Base-by-base conservation (phyloP, 2,888 invertebrate species). In the Liodrosophila aerea region DNA sequence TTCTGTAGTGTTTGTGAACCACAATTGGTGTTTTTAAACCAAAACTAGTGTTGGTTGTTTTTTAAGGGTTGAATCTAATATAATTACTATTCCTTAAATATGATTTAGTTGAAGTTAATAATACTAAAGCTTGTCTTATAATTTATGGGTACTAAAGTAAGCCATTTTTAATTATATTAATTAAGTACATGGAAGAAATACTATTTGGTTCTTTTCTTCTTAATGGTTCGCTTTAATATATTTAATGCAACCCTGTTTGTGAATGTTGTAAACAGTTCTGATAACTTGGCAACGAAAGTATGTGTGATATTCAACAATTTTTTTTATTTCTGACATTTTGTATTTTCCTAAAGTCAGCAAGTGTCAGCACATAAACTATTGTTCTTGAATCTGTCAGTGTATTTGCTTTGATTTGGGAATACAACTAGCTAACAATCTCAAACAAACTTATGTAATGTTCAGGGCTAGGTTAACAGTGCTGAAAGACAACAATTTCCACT, bases 371-470 rank as follows among this genome's bases (percentile, higher is more conserved):
- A 43, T 33, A 5, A 7, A 62, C 34, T 30, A 16, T n/a, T 39
- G 11, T 8, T 11, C 1, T 8, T 1, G 9, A 11, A 9, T 0
- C 41, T 47, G 5, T 8, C 8, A 8, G 5, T 34, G 11, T 16
- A 15, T 41, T 27, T 27, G 7, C 12, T 9, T 5, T 4, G 18
- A 15, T 8, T 11, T 5, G 4, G 1, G 1, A 34, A 15, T 1
- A 16, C 0, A 13, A 15, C 1, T 29, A 27, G 15, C 37, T 29
- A 27, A 16, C 37, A 56, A 50, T 46, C 16, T 4, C 15, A 49
- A 59, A 53, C 31, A 31, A 36, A 64, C 86, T 78, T 78, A 78
- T 78, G 85, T 78, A 78, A 77, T 78, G 16, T 50, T 56, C 18
- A 22, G 45, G 37, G 49, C 37, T 58, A 77, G 53, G 64, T 64